phyloP scores from a whole-genome alignment of 1,140 invertebrate genomes.

The Aphidius gifuensis region DNA sequence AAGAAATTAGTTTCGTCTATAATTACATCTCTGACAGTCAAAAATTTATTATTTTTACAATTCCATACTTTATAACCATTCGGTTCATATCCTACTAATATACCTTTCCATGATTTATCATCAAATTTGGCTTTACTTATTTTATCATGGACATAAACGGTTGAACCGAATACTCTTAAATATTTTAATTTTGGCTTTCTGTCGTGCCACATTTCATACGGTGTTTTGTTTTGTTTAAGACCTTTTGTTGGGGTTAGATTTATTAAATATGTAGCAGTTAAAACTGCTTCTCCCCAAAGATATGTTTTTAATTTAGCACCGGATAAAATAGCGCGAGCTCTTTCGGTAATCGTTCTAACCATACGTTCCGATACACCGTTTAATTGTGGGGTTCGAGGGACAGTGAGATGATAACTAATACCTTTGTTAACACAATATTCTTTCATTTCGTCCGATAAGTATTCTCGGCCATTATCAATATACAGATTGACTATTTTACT shows the following conservation, averaged over 20 bases:
- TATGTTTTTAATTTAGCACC: constrained; percentile 33
- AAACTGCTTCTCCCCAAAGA: constrained; percentile 48
- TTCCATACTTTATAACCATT: constrained; percentile 51
- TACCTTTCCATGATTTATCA: constrained; percentile 44
- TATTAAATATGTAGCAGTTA: constrained; percentile 34
- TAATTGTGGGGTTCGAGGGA: constrained; percentile 13
- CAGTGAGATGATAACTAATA: constrained; percentile 19
- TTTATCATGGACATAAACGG: constrained; percentile 49
- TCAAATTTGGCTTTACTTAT: constrained; percentile 46
- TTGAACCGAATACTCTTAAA: constrained; percentile 53
- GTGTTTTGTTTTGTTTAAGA: constrained; percentile 42
- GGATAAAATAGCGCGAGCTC: constrained; percentile 42
- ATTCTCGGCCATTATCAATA: constrained; percentile 14
- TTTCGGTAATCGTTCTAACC: constrained; percentile 47
- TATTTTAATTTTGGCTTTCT: constrained; percentile 50
- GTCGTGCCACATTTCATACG: constrained; percentile 53
- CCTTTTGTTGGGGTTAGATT: constrained; percentile 41
- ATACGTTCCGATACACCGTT: constrained; percentile 41
- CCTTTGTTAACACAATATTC: constrained; percentile 15
- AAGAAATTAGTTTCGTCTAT: constrained; percentile 45
- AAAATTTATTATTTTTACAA: constrained; percentile 37
- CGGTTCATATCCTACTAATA: constrained; percentile 47
- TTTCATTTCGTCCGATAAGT: constrained; percentile 15
- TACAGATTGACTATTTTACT: constrained; percentile 11
- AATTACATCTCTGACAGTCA: constrained; percentile 46